A percentile compares a stretch with the other conserved stretches of the same genome.
Conservation (phyloP, 92 coral and sea anemone genomes). For the Zoanthus gigantus region DNA sequence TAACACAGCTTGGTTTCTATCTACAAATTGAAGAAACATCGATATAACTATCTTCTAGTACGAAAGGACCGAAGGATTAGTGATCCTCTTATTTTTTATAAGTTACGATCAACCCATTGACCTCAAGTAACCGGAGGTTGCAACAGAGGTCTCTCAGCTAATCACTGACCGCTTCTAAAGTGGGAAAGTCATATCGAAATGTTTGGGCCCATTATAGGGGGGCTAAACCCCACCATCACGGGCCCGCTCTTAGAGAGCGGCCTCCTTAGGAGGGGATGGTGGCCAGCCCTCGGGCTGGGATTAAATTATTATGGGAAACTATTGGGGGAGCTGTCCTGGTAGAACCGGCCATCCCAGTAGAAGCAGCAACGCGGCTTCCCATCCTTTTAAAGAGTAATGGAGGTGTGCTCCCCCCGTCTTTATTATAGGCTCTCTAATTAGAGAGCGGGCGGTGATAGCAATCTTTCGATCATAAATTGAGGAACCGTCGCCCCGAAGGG, state of each 20-base stretch:
- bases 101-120: slow-evolving; percentile 86
- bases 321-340: not conserved
- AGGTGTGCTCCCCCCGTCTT: not conserved
- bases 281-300: slow-evolving; percentile 55
- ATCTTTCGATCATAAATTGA: slow-evolving; percentile 35
- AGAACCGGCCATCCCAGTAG: not conserved
- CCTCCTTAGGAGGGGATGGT: slow-evolving; percentile 60
- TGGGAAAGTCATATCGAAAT: slow-evolving; percentile 84
- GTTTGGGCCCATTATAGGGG: slow-evolving; percentile 82
- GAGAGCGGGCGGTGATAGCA: slow-evolving; percentile 22
- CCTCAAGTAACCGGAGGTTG: slow-evolving; percentile 47
- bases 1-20: slow-evolving; percentile 94
- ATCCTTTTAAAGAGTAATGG: slow-evolving; percentile 3
- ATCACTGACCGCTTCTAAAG: slow-evolving; percentile 93
- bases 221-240: slow-evolving; percentile 58
- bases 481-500: slow-evolving; percentile 16
- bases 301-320: slow-evolving; percentile 5
- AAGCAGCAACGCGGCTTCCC: slow-evolving; percentile 16
- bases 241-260: slow-evolving; percentile 35
- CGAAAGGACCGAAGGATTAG: slow-evolving; percentile 93
- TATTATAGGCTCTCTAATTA: not conserved
- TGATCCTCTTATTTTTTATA: slow-evolving; percentile 82
- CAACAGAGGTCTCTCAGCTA: slow-evolving; percentile 71
- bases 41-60: slow-evolving; percentile 88
- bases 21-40: slow-evolving; percentile 91